phyloP scores from a whole-genome alignment of 2,888 invertebrate genomes.

The Eupithecia inturbata region DNA sequence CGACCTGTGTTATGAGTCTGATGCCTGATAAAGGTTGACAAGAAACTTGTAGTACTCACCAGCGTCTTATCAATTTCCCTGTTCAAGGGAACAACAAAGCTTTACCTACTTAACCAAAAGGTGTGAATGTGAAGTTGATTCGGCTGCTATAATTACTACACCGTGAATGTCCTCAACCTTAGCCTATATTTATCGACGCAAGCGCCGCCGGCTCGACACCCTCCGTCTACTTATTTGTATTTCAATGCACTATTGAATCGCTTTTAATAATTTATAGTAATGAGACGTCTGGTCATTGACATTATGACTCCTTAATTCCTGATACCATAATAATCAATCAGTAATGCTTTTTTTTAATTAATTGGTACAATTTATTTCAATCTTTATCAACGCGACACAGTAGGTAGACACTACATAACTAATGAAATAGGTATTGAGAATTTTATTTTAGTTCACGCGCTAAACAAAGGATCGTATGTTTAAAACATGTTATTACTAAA shows the following conservation, averaged over 20 bases:
- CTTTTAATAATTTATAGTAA: constrained; percentile 54
- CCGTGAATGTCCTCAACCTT: constrained; percentile 33
- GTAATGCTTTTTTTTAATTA: not conserved
- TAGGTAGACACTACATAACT: too few species aligned
- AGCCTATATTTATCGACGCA: constrained; percentile 54
- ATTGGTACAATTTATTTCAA: not conserved
- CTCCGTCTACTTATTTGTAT: constrained; percentile 58
- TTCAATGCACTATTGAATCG: constrained; percentile 56
- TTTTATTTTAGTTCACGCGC: not conserved
- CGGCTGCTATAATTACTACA: constrained; percentile 34
- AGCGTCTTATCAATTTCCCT: not conserved
- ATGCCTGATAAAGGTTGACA: too few species aligned
- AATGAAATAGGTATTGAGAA: not conserved
- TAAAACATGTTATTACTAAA: not conserved
- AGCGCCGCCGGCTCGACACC: constrained; percentile 47
- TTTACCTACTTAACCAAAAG: not conserved
- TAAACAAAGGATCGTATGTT: not conserved
- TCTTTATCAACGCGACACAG: not conserved
- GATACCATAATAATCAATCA: not conserved
- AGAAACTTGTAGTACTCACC: too few species aligned
- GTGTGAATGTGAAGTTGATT: not conserved
- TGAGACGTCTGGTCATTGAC: constrained; percentile 45
- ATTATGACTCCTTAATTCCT: constrained; percentile 8
- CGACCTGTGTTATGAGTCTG: too few species aligned
- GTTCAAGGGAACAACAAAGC: not conserved